Percentiles rank a stretch among this genome's conserved stretches.
These are phyloP conservation scores for Petroica traversi DNA, from an alignment of 2,113 vertebrate species.

Conservation along the genomic window DNA sequence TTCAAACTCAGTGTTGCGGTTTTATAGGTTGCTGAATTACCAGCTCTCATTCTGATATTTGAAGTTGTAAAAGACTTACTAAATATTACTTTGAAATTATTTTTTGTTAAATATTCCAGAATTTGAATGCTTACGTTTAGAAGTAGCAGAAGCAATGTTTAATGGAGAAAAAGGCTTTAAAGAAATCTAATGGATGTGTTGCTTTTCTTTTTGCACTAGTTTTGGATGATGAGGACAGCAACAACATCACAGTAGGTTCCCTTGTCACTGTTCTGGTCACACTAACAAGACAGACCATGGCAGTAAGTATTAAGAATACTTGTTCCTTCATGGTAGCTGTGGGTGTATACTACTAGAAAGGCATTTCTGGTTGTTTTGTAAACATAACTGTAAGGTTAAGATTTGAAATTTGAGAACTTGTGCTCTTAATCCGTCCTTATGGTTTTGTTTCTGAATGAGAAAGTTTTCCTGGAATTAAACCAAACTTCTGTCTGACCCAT, in stretches of 20 bases:
- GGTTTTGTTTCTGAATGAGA: neutral
- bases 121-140: neutral
- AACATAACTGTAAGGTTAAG: neutral
- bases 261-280: slow-evolving; percentile 95
- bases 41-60: neutral
- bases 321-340: neutral
- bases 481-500: neutral
- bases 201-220: slow-evolving; percentile 72
- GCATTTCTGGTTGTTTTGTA: neutral
- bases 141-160: neutral
- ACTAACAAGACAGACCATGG: slow-evolving; percentile 91
- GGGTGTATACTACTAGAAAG: neutral
- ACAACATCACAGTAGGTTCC: slow-evolving; percentile 97
- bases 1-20: neutral
- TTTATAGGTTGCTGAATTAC: neutral
- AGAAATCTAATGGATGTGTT: neutral
- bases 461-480: slow-evolving; percentile 18
- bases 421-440: neutral
- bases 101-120: neutral
- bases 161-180: neutral
- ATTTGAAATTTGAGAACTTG: neutral
- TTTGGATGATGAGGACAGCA: slow-evolving; percentile 97
- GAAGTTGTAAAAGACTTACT: neutral
- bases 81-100: neutral
- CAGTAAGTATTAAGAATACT: slow-evolving; percentile 79